These are phyloP conservation scores for Desmodus rotundus DNA, from an alignment of 2,113 vertebrate species.

Conservation along the genomic window DNA sequence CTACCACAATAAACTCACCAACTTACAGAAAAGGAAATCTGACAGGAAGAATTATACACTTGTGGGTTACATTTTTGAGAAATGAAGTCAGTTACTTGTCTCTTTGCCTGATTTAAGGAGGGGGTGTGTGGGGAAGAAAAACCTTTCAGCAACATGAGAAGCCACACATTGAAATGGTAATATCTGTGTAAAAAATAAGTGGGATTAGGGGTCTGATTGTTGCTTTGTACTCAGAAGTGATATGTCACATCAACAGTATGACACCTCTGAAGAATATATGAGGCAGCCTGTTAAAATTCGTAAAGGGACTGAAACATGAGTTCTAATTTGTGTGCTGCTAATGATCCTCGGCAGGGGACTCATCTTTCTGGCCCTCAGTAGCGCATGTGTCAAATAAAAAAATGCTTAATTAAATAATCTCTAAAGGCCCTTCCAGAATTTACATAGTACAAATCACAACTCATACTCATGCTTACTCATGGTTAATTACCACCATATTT, in stretches of 20 bases:
- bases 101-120: slow-evolving; percentile 68
- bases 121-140: slow-evolving; percentile 59
- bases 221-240: slow-evolving; percentile 49
- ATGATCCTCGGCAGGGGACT: neutral
- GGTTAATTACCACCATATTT: neutral
- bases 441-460: neutral
- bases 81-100: slow-evolving; percentile 73
- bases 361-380: neutral
- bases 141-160: slow-evolving; percentile 52
- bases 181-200: slow-evolving; percentile 49
- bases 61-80: slow-evolving; percentile 75
- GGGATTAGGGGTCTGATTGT: slow-evolving; percentile 47
- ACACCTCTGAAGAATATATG: neutral
- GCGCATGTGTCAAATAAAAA: slow-evolving; percentile 3
- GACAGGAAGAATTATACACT: slow-evolving; percentile 73
- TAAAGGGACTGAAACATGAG: neutral
- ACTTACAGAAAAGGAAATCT: slow-evolving; percentile 83
- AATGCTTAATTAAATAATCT: neutral
- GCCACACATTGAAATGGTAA: slow-evolving; percentile 66
- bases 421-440: neutral
- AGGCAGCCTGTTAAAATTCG: neutral
- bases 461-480: neutral
- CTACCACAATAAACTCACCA: slow-evolving; percentile 84
- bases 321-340: slow-evolving; percentile 4
- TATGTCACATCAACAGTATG: slow-evolving; percentile 4